Evolutionary conservation across 2,797 vertebrate genomes (phyloP), one percentile per base, ranked within the genome.

Genomic region (Sebastes paucispinis): DNA sequence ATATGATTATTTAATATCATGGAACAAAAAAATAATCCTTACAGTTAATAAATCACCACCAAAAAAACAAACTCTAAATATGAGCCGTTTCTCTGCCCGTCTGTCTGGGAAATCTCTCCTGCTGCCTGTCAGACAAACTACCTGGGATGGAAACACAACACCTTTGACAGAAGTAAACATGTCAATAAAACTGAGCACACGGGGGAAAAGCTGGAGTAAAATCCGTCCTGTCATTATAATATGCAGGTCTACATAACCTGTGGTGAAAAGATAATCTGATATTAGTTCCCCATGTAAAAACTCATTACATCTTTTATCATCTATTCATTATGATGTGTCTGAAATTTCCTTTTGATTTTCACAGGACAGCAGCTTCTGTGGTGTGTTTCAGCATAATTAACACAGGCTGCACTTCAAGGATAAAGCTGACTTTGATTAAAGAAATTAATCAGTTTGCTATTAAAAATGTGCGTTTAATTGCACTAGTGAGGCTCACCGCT

Each of bases 381-480:
- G 36, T 9, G 55, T 27, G 66, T 75, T 88, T 73, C 67, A 73
- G 47, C 36, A 24, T 85, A 78, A 93, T 89, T 87, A 85, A 86
- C 85, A 72, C 55, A 18, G 84, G 88, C 81, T 52, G 47, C 72
- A 75, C 89, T 86, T 91, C 77, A 92, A 91, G 87, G 87, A 89
- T 78, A 85, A 77, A 79, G 69, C 80, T 68, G 79, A 81, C 80
- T 88, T 90, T 88, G 87, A 91, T 88, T 90, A 84, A 82, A 59
- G 75, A 82, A 89, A 88, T 89, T 63, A 91, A 93, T 91, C 82
- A 91, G 84, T 69, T 87, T 81, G 74, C 69, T 87, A 82, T 90
- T 84, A 88, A 90, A 89, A 91, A 66, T 22, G 67, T 71, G 71
- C 18, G 36, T 77, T 86, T 91, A 85, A 90, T 87, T 86, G 85